Conservation (phyloP, 2,113 vertebrate genomes). For the Megaceryle torquata region DNA sequence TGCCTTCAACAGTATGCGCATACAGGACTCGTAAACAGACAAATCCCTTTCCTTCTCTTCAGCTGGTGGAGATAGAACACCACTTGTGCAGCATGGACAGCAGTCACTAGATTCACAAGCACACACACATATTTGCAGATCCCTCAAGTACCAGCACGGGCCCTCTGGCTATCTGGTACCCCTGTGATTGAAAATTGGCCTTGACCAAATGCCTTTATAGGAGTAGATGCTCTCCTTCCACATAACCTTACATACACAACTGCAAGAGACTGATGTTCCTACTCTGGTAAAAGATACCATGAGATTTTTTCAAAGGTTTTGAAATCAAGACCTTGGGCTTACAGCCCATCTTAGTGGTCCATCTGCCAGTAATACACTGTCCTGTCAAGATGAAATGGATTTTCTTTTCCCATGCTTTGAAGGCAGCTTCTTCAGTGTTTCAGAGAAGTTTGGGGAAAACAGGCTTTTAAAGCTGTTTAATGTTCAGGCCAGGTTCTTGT, state of each 20-base stretch:
- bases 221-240: neutral
- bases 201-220: neutral
- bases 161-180: neutral
- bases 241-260: neutral
- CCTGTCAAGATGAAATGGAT: neutral
- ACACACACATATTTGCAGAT: fast-evolving
- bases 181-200: neutral
- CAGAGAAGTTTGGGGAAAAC: neutral
- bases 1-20: neutral
- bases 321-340: neutral
- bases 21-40: neutral
- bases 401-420: neutral
- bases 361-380: neutral
- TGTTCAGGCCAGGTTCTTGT: neutral
- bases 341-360: neutral
- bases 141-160: neutral
- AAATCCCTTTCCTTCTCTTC: neutral
- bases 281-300: neutral
- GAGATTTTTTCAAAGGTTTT: neutral
- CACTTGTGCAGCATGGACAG: neutral
- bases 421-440: neutral
- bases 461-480: neutral
- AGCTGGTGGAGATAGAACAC: neutral
- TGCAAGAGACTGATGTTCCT: neutral
- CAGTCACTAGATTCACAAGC: neutral